These are phyloP conservation scores for Philereme vetulata DNA, from an alignment of 2,888 invertebrate genomes.

Conservation along the genomic window DNA sequence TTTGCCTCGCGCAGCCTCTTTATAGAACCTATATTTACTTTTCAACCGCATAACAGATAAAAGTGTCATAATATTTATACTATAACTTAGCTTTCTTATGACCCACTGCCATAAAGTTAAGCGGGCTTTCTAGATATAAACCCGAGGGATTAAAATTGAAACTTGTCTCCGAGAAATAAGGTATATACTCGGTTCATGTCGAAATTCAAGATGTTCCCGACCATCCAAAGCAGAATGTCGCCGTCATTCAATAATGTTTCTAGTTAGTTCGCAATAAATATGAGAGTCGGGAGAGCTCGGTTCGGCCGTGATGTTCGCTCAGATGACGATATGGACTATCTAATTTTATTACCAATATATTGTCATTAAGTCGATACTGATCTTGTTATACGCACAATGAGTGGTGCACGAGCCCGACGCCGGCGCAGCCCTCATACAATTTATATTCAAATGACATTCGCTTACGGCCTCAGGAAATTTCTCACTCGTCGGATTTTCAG, in stretches of 20 bases:
- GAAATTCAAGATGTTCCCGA: slow-evolving; percentile 54
- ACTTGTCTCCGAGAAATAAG: slow-evolving; percentile 59
- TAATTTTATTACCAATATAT: slow-evolving; percentile 84
- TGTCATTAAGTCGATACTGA: slow-evolving; percentile 84
- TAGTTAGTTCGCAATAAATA: slow-evolving; percentile 80
- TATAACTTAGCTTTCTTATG: slow-evolving; percentile 80
- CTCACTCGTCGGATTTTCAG: slow-evolving; percentile 80
- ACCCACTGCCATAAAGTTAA: slow-evolving; percentile 74
- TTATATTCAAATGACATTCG: slow-evolving; percentile 82
- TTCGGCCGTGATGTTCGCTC: slow-evolving; percentile 66
- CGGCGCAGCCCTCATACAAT: slow-evolving; percentile 67
- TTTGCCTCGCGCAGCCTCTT: slow-evolving; percentile 47
- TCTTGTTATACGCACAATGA: slow-evolving; percentile 84
- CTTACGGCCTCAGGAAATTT: slow-evolving; percentile 75
- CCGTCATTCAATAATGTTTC: slow-evolving; percentile 79
- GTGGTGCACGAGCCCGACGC: slow-evolving; percentile 67
- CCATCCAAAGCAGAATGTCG: slow-evolving; percentile 65
- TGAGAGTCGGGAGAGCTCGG: slow-evolving; percentile 67
- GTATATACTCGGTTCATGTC: slow-evolving; percentile 57
- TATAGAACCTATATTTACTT: slow-evolving; percentile 71
- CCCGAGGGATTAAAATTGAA: slow-evolving; percentile 51
- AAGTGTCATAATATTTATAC: slow-evolving; percentile 82
- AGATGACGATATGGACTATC: slow-evolving; percentile 80
- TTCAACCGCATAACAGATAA: slow-evolving; percentile 75
- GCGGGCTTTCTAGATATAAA: slow-evolving; percentile 63